Base-by-base conservation (phyloP, 2,113 vertebrate species). In the Stictonetta naevosa region DNA sequence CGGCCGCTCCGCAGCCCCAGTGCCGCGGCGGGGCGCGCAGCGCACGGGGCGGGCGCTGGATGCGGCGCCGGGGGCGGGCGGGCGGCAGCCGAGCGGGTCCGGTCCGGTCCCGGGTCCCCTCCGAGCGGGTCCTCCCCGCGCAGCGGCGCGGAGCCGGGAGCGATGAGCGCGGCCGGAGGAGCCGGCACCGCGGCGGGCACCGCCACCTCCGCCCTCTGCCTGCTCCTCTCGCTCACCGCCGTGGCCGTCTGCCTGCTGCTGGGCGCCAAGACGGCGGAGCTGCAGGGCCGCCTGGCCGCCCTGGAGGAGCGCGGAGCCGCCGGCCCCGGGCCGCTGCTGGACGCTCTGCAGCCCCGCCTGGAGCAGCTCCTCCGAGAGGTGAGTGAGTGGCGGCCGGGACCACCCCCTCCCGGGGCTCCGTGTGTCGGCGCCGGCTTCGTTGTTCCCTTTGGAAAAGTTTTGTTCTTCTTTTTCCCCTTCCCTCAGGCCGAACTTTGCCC, bases 321-420 rank as follows among this genome's bases (percentile, higher is more conserved):
- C 71, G 94, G 81, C 2, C 64, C 53, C 75, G 98, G 97, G 77
- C 97, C 95, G 86, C 97, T 98, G 40, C 86, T 98, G 67, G 96
- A 98, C 63, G 98, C 98, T 95, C 97, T 98, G 97, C 97, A 98
- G 95, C 89, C 96, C 28, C 97, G 98, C 52, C 94, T 99, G 93
- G 98, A 98, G 93, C 97, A 95, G 68, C 97, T 99, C 23, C 96
- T 99, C 92, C 97, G 98, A 34, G 98, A 99, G 99, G 99, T 99
- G 98, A 98, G 98, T 74, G 60, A 23, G 34, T 34, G 33, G 53
- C 7, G 26, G 53, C 14, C 14, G 25, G 55, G 59, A 21, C 46
- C 46, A 6, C 3, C 46, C 20, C 46, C 20, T 10, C n/a, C 22
- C 59, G 22, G 8, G 10, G 60, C 60, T 63, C 46, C 46, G 0